Conservation (phyloP, 35 echinoderm and acorn worm species). For the Strongylocentrotus purpuratus region DNA sequence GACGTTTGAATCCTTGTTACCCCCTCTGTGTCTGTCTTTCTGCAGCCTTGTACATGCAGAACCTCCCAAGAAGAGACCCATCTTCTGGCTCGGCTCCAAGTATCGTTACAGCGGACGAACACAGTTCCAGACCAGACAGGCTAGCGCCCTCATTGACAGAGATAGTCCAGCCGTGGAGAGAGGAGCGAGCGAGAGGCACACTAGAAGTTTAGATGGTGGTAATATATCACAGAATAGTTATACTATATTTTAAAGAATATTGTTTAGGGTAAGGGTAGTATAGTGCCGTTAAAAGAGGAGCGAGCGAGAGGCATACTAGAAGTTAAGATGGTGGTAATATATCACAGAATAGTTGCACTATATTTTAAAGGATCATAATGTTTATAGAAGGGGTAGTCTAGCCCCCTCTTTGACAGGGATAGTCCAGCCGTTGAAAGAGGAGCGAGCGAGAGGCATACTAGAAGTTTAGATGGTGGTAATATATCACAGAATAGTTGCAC, state of each 20-base stretch:
- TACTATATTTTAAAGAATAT: too few species aligned
- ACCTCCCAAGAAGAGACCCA: constrained; percentile 82
- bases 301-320: constrained; percentile 51
- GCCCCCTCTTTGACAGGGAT: constrained; percentile 85
- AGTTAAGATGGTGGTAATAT: constrained; percentile 89
- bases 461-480: constrained; percentile 92
- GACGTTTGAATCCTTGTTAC: not conserved
- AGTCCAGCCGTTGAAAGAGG: constrained; percentile 81
- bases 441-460: constrained; percentile 48
- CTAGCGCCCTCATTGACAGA: constrained; percentile 90
- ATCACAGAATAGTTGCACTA: too few species aligned
- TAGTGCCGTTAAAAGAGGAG: constrained; percentile 66
- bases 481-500: not conserved
- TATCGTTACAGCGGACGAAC: constrained; percentile 99
- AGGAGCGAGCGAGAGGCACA: constrained; percentile 48
- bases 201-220: constrained; percentile 93
- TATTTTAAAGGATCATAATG: not conserved
- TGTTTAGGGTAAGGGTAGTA: constrained; percentile 67
- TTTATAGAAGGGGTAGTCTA: too few species aligned
- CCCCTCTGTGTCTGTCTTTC: not conserved
- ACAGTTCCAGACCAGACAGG: constrained; percentile 93
- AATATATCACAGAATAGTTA: not conserved
- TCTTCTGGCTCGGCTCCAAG: constrained; percentile 87
- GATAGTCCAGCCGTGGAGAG: constrained; percentile 86
- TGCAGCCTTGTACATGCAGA: constrained; percentile 91